Conservation (phyloP, 2,113 vertebrate genomes). For the Leucopsar rothschildi region DNA sequence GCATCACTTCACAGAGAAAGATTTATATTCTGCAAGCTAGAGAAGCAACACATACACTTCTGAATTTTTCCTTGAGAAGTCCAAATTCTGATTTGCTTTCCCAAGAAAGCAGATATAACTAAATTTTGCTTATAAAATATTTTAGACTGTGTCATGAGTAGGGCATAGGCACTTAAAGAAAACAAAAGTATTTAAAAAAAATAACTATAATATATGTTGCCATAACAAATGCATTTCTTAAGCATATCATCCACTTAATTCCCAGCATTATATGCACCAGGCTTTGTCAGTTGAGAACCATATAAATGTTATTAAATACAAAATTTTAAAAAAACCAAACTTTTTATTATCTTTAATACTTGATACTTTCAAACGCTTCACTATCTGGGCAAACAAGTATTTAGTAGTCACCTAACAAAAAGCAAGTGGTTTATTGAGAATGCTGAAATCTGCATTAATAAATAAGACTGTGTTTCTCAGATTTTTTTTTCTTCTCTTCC, state of each 20-base stretch:
- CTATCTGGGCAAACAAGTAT: conserved; percentile 71
- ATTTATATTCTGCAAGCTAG: not conserved
- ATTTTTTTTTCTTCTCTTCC: conserved; percentile 59
- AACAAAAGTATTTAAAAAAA: not conserved
- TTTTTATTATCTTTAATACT: conserved; percentile 57
- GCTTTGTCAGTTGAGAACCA: conserved; percentile 1
- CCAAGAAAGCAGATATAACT: not conserved
- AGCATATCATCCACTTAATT: not conserved
- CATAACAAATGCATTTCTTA: conserved; percentile 12
- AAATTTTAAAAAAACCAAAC: not conserved
- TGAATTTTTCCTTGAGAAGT: not conserved
- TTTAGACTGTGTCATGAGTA: not conserved
- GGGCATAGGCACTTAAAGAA: not conserved
- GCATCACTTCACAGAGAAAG: not conserved
- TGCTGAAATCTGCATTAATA: conserved; percentile 79
- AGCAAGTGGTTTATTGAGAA: conserved; percentile 73
- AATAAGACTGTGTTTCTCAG: conserved; percentile 69
- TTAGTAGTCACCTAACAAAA: conserved; percentile 65
- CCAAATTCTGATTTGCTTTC: not conserved
- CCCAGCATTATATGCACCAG: not conserved
- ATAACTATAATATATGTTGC: not conserved
- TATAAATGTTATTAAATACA: conserved; percentile 13
- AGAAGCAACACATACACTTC: not conserved
- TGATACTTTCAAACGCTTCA: conserved; percentile 50
- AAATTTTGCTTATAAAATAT: not conserved